Conservation (phyloP, 2,888 invertebrate species). For the Leptothorax acervorum region DNA sequence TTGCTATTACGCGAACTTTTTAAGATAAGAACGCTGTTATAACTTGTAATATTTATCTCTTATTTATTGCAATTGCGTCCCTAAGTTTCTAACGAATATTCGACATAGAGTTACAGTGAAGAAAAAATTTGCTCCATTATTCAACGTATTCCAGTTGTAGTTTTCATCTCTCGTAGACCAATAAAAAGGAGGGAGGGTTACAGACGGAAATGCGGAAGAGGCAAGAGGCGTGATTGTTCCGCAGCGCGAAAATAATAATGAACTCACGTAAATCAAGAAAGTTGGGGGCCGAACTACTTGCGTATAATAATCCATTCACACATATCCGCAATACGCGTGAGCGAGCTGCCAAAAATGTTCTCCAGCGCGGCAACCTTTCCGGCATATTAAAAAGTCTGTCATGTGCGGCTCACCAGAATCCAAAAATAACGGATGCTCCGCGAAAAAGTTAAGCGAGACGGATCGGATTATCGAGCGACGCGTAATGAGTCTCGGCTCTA, state of each 20-base stretch:
- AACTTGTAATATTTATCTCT: background rate
- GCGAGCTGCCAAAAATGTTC: conserved; percentile 79
- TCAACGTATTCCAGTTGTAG: conserved; percentile 66
- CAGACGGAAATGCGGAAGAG: conserved; percentile 37
- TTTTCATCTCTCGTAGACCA: conserved; percentile 57
- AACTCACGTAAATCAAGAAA: conserved; percentile 85
- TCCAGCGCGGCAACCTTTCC: conserved; percentile 76
- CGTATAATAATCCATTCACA: conserved; percentile 80
- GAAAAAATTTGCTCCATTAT: conserved; percentile 73
- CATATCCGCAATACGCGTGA: conserved; percentile 69
- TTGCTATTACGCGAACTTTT: background rate
- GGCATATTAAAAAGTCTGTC: conserved; percentile 74
- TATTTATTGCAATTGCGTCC: background rate
- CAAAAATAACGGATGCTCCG: conserved; percentile 43
- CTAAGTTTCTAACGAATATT: conserved; percentile 12
- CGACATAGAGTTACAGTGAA: conserved; percentile 8
- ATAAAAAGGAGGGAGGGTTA: conserved; percentile 23
- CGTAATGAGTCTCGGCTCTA: background rate
- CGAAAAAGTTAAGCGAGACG: background rate
- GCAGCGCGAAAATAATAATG: conserved; percentile 84
- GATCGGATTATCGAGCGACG: background rate
- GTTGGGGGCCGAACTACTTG: conserved; percentile 82
- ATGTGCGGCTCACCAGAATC: conserved; percentile 6
- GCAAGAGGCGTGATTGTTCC: conserved; percentile 77
- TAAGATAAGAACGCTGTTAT: background rate